phyloP scores from a whole-genome alignment of 1,140 invertebrate species.

The Dendrolimus punctatus region DNA sequence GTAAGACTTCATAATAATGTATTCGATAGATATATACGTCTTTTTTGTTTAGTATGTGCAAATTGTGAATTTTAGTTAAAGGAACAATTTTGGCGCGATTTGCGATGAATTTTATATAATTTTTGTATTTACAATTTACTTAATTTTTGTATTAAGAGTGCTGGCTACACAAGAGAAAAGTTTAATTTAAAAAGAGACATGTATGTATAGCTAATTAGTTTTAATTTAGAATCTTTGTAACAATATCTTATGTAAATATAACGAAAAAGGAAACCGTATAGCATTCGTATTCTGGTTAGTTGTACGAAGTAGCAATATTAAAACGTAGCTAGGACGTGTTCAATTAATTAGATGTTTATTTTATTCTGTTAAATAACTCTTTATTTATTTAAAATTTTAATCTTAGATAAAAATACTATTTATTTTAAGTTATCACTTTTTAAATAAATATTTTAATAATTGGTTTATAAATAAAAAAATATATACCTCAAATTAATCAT shows the following conservation, averaged over 20 bases:
- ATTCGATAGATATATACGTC: too few species aligned
- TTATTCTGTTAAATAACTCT: conserved; percentile 42
- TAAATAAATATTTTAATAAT: conserved; percentile 6
- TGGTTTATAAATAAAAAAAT: conserved; percentile 9
- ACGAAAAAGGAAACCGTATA: conserved; percentile 29
- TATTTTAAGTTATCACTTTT: conserved; percentile 24
- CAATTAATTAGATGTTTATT: conserved; percentile 46
- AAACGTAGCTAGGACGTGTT: conserved; percentile 66
- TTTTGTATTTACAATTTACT: too few species aligned
- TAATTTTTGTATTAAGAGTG: too few species aligned
- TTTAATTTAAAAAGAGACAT: too few species aligned
- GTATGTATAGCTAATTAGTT: conserved; percentile 46
- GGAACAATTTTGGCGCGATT: too few species aligned
- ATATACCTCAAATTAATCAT: conserved; percentile 12
- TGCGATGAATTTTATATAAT: too few species aligned
- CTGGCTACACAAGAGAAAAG: too few species aligned
- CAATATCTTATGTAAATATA: conserved; percentile 39
- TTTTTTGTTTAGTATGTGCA: too few species aligned
- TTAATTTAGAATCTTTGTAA: conserved; percentile 47
- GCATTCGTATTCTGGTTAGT: too few species aligned
- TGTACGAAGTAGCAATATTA: conserved; percentile 17
- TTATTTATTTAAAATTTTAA: conserved; percentile 33
- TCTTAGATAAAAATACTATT: conserved; percentile 16
- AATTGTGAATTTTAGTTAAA: too few species aligned
- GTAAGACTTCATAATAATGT: too few species aligned